Percentiles rank a stretch among this genome's conserved stretches.
phyloP scores from a whole-genome alignment of 2,888 invertebrate species.

The Zygogramma bicolorata region DNA sequence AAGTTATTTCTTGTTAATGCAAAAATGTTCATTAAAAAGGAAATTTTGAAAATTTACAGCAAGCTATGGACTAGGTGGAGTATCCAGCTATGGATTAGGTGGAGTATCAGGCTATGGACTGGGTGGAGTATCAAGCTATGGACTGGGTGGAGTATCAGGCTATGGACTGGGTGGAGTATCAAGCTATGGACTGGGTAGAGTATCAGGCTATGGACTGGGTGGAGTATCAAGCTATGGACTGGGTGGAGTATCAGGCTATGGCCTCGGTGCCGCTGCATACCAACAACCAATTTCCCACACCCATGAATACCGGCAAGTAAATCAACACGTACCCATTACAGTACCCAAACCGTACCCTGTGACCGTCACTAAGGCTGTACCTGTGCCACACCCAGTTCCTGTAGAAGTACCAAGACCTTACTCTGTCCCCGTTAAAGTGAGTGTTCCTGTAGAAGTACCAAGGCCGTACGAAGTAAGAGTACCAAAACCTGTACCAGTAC shows the following conservation, averaged over 20 bases:
- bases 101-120: neutral
- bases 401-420: slow-evolving; percentile 50
- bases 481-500: slow-evolving; percentile 48
- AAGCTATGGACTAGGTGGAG: neutral
- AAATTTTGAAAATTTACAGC: neutral
- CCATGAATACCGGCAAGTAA: slow-evolving; percentile 41
- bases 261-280: slow-evolving; percentile 11
- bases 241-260: slow-evolving; percentile 15
- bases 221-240: neutral
- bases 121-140: slow-evolving; percentile 1
- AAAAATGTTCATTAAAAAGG: too few relatives aligned
- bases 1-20: neutral
- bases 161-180: slow-evolving; percentile 6
- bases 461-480: slow-evolving; percentile 55
- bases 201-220: neutral
- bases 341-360: slow-evolving; percentile 49
- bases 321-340: slow-evolving; percentile 47
- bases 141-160: neutral
- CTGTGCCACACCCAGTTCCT: slow-evolving; percentile 53
- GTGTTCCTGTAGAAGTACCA: slow-evolving; percentile 56
- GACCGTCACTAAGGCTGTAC: slow-evolving; percentile 45
- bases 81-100: neutral
- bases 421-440: slow-evolving; percentile 45
- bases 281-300: slow-evolving; percentile 27
- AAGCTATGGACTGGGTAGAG: neutral